Evolutionary conservation across 92 coral and sea anemone species (phyloP), one percentile per base, ranked within the genome.

Genomic region (Pocillopora grandis): DNA sequence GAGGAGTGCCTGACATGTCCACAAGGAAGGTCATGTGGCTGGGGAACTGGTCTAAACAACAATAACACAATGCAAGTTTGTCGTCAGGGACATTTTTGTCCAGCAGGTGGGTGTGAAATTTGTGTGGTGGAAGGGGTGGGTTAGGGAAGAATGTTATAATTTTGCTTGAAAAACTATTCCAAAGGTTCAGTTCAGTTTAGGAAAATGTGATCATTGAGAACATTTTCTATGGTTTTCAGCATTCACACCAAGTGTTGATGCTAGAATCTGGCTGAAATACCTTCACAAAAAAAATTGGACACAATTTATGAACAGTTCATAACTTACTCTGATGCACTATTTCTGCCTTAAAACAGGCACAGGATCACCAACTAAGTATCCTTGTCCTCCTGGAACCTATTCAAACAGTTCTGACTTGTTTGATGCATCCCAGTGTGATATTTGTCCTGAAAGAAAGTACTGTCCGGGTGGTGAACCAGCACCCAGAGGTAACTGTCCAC

Each of bases 381-480:
- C 99, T 8, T 96, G 99, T 36, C 96, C 90, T 62, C 99, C 99
- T 74, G 99, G 99, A 49, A 94, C 98, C 5, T 96, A 76, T 82
- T 92, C 99, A 0, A 84, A 10, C 80, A 92, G 98, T 71, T 94
- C 99, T 64, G 99, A 96, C 58, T 94, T 96, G 72, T 89, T 78
- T 77, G 92, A 93, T 56, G 96, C 99, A 5, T 93, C 98, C 36
- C 98, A 96, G 85, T 96, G 99, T 83, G 92, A 94, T 55, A 77
- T 12, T 10, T 96, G 99, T 76, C 88, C 94, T 49, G 98, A 90
- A 66, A 85, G 99, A 70, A 90, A 83, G 77, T 96, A 96, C 94
- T 96, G 99, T 87, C 98, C 98, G 11, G 99, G 99, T 3, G 98
- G 99, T 67, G 98, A 94, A 67, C 91, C 98, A 60, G 84, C 80